These are phyloP conservation scores for Sitophilus oryzae DNA, from an alignment of 1,140 invertebrate species.

Conservation along the genomic window DNA sequence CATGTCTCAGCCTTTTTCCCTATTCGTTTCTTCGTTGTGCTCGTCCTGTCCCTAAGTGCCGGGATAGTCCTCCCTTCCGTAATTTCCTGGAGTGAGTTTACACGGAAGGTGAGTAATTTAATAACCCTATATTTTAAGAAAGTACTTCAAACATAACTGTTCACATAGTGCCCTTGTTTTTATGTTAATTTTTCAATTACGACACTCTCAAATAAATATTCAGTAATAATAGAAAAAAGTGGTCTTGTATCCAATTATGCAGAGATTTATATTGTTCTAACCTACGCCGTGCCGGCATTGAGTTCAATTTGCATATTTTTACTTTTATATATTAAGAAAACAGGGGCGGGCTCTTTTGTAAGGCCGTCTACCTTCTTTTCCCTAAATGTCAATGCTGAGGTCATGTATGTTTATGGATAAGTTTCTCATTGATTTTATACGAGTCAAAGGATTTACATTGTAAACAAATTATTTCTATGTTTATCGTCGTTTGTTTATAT, in stretches of 20 bases:
- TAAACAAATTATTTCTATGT: too few relatives aligned
- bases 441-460: neutral
- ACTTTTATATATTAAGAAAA: neutral
- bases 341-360: neutral
- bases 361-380: neutral
- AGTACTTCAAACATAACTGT: too few relatives aligned
- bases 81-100: too few relatives aligned
- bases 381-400: neutral
- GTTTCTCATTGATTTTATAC: neutral
- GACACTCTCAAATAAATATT: neutral
- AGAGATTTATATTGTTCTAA: neutral
- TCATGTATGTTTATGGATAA: neutral
- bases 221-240: too few relatives aligned
- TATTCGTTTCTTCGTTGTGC: neutral
- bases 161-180: neutral
- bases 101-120: too few relatives aligned
- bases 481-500: too few relatives aligned
- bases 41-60: neutral
- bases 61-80: neutral
- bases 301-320: neutral
- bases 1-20: constrained; percentile 1
- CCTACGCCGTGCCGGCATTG: neutral
- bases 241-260: neutral
- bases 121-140: too few relatives aligned
- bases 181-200: neutral